Evolutionary conservation across 2,888 invertebrate genomes (phyloP), one percentile per base, ranked within the genome.

Genomic region (Lasioglossum calceatum): DNA sequence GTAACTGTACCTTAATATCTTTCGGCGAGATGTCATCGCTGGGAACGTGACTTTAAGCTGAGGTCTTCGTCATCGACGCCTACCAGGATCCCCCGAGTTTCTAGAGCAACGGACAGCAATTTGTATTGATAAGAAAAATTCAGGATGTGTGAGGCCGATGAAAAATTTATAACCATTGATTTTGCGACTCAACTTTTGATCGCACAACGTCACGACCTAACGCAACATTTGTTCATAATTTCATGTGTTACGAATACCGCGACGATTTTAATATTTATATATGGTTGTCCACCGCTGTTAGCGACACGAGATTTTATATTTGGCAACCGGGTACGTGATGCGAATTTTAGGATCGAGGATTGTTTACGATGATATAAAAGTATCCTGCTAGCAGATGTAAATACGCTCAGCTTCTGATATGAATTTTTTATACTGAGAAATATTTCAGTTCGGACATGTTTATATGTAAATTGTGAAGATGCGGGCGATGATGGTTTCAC

Each of bases 1-100:
- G 77, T 92, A 92, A 92, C 92, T 92, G 92, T 92, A 92, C 79
- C 84, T 86, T 77, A 85, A 86, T 87, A 87, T 89, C 87, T 80
- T 75, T 71, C 78, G 39, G 77, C 75, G 61, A 81, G 80, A 85
- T 85, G 90, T 88, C 88, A 86, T 90, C 82, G 87, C 67, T 74
- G 81, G 0, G 76, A 75, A 76, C 61, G 75, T 79, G 64, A 32
- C 64, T 64, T 32, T 7, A 27, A 64, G 16, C n/a, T 32, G 16
- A 61, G 64, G 27, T 54, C 23, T 27, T 64, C 64, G 64, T 64
- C 32, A 64, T 32, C 64, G 64, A 64, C 64, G 64, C 64, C 64
- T 32, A 64, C 64, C 64, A 32, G 64, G 64, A 12, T 32, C 32
- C 64, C 14, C 16, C 2, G 32, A 5, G 32, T 32, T 32, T 64